Evolutionary conservation across 2,113 vertebrate species (phyloP).

Genomic region (Phasianus colchicus): DNA sequence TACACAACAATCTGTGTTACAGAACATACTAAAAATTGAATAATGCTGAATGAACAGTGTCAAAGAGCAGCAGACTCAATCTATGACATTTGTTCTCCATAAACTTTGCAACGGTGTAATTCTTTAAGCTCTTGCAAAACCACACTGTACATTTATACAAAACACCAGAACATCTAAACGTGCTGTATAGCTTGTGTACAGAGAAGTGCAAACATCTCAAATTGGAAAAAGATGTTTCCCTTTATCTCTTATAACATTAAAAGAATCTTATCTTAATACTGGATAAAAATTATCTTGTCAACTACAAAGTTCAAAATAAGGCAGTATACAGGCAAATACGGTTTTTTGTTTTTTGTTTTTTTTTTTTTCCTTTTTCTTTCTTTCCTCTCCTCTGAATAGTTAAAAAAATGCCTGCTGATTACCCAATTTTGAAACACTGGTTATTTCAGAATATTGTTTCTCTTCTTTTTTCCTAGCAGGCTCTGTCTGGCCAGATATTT

Average conservation of each 20-base stretch:
- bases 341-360: too few species aligned
- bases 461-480: neutral
- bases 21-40: neutral
- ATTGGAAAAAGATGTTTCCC: neutral
- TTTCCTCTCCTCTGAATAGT: neutral
- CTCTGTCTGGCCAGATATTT: neutral
- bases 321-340: neutral
- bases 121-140: neutral
- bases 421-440: neutral
- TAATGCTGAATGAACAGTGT: neutral
- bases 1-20: neutral
- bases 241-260: neutral
- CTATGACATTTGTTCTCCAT: neutral
- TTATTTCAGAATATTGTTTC: neutral
- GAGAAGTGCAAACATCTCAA: neutral
- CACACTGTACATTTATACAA: neutral
- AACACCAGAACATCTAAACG: neutral
- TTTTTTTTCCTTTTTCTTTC: neutral
- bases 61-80: neutral
- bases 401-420: neutral
- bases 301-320: neutral
- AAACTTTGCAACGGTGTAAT: neutral
- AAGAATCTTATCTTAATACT: neutral
- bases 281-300: neutral
- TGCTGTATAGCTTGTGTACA: neutral